phyloP scores from a whole-genome alignment of 2,113 vertebrate species.

The Lampris incognitus region DNA sequence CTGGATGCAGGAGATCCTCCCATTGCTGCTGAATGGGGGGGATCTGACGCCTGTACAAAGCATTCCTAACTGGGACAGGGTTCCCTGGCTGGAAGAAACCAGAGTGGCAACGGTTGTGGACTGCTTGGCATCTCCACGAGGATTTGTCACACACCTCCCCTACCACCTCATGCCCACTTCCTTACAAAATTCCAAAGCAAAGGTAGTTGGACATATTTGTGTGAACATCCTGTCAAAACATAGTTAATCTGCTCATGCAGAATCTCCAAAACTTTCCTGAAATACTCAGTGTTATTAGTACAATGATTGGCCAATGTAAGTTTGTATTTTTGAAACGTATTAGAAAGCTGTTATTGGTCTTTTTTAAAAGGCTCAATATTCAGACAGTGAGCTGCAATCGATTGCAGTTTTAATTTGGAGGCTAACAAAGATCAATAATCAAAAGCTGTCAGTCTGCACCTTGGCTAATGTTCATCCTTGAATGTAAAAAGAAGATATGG shows the following conservation, averaged over 20 bases:
- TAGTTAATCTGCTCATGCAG: background rate
- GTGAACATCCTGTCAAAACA: no score
- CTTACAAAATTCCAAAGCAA: conserved; percentile 83
- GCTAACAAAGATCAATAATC: no score
- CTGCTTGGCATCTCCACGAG: conserved; percentile 72
- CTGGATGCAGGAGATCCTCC: conserved; percentile 93
- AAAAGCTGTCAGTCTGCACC: no score
- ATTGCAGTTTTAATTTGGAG: no score
- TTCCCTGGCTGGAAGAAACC: conserved; percentile 87
- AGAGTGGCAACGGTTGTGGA: conserved; percentile 63
- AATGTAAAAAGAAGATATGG: no score
- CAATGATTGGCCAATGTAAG: no score
- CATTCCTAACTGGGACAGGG: conserved; percentile 88
- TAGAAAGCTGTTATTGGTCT: no score
- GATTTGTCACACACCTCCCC: conserved; percentile 86
- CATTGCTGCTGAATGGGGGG: conserved; percentile 84
- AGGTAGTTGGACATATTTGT: conserved; percentile 73
- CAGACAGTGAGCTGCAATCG: no score
- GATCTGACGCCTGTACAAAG: conserved; percentile 81
- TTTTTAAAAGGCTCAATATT: no score
- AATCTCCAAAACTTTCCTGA: background rate
- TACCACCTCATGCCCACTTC: conserved; percentile 81
- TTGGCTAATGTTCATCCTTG: no score
- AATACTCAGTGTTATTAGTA: background rate
- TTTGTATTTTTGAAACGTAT: no score